Conservation (phyloP, 2,797 vertebrate genomes). For the Catharus ustulatus region DNA sequence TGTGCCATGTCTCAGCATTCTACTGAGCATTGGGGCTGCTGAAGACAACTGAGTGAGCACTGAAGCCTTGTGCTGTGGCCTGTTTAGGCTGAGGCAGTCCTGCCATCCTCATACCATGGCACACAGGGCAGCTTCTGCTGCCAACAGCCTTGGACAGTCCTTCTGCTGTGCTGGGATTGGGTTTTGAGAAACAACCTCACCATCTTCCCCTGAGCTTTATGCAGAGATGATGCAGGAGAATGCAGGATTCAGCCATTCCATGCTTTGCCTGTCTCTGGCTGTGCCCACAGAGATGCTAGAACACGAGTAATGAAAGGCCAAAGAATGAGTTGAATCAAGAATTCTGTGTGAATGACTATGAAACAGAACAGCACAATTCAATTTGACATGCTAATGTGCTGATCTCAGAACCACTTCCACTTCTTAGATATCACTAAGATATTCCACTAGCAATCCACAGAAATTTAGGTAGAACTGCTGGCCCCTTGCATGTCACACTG, state of each 20-base stretch:
- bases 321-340: background rate
- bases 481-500: background rate
- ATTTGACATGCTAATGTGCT: background rate
- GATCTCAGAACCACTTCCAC: background rate
- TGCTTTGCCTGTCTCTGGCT: background rate
- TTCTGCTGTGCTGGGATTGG: background rate
- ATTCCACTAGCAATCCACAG: background rate
- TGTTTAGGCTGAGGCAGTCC: background rate
- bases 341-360: background rate
- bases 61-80: background rate
- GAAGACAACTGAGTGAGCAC: background rate
- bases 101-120: background rate
- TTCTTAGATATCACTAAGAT: background rate
- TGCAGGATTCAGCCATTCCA: background rate
- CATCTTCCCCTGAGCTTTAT: background rate
- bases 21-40: background rate
- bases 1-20: background rate
- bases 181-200: background rate
- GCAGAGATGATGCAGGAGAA: background rate
- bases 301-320: background rate
- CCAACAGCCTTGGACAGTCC: background rate
- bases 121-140: background rate
- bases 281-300: background rate
- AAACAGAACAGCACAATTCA: background rate
- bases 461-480: background rate